These are phyloP conservation scores for Machaerirhynchus nigripectus DNA, from an alignment of 2,113 vertebrate genomes.

Conservation along the genomic window DNA sequence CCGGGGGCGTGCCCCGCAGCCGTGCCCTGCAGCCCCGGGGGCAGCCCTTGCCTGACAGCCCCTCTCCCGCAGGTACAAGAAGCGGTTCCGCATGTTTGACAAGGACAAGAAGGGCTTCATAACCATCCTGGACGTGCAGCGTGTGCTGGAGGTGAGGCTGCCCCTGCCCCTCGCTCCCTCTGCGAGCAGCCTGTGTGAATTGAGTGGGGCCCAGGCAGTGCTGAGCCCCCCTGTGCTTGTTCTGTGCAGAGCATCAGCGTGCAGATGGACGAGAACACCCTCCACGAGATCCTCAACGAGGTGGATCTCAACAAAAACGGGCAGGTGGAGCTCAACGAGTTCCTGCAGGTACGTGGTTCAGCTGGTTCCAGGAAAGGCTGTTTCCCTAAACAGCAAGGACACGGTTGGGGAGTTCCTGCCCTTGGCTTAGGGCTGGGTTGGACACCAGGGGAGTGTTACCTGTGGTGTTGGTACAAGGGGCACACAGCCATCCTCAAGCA, in stretches of 20 bases:
- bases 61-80: constrained; percentile 84
- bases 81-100: constrained; percentile 95
- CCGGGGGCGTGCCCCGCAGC: neutral
- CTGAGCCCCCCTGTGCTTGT: neutral
- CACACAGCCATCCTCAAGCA: neutral
- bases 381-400: accelerated
- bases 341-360: constrained; percentile 81
- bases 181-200: neutral
- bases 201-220: neutral
- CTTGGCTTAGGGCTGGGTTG: neutral
- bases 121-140: constrained; percentile 91
- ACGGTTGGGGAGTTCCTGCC: accelerated
- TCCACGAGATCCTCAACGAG: constrained; percentile 94
- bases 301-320: constrained; percentile 98
- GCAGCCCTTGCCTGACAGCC: neutral
- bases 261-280: constrained; percentile 88
- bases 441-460: accelerated
- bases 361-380: accelerated
- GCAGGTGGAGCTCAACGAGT: constrained; percentile 94
- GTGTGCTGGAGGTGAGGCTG: constrained; percentile 83
- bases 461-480: accelerated
- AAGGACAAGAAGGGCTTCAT: constrained; percentile 95
- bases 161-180: neutral
- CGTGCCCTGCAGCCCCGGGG: neutral
- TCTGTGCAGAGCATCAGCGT: constrained; percentile 84